Conservation (phyloP, 1,140 invertebrate species). For the Achatina immaculata region DNA sequence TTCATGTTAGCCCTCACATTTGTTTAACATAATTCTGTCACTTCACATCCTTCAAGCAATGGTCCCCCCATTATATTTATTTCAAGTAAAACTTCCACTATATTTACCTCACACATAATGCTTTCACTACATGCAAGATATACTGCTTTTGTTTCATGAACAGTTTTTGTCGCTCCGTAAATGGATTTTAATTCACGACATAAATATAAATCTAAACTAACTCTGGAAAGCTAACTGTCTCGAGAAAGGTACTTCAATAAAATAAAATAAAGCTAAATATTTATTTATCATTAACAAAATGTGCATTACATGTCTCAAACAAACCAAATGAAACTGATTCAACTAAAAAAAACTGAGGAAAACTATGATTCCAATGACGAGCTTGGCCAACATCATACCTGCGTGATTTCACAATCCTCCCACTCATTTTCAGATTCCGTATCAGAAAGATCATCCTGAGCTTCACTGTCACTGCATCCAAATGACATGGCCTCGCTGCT, state of each 20-base stretch:
- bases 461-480: constrained; percentile 15
- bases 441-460: constrained; percentile 48
- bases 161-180: too few relatives aligned
- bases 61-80: neutral
- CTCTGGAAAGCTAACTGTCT: neutral
- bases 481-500: constrained; percentile 5
- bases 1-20: too few relatives aligned
- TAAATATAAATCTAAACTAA: too few relatives aligned
- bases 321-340: neutral
- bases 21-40: too few relatives aligned
- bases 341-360: neutral
- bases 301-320: neutral
- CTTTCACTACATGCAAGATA: neutral
- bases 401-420: constrained; percentile 50
- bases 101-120: neutral
- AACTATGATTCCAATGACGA: neutral
- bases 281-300: neutral
- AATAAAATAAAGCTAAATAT: neutral
- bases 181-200: too few relatives aligned
- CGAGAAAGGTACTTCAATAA: neutral
- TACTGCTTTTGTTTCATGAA: too few relatives aligned
- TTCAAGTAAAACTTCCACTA: neutral
- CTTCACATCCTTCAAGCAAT: too few relatives aligned
- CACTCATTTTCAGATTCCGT: constrained; percentile 51
- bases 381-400: constrained; percentile 43